Conservation (phyloP, 2,797 vertebrate genomes). For the Gambelia wislizenii region DNA sequence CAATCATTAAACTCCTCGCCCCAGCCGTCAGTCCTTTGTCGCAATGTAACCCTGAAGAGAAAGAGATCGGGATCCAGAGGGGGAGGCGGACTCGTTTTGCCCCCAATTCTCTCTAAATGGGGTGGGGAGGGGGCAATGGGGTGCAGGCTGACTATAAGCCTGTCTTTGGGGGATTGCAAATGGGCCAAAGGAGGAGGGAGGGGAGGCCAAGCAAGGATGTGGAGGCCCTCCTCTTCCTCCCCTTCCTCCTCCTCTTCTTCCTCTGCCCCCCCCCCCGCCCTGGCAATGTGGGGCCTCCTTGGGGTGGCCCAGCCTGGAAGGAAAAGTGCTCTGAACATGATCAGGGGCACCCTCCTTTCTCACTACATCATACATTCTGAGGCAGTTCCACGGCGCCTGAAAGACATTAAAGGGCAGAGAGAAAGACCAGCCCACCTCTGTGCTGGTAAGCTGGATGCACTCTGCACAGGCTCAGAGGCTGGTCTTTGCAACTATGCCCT, state of each 20-base stretch:
- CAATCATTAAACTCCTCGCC: background rate
- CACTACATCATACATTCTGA: background rate
- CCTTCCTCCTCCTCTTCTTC: background rate
- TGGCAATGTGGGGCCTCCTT: background rate
- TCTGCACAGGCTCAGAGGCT: background rate
- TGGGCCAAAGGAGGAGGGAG: background rate
- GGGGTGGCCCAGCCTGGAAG: background rate
- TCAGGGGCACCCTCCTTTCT: background rate
- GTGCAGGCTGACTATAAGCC: background rate
- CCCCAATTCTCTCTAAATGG: background rate
- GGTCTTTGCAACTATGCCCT: background rate
- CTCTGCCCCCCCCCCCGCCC: background rate
- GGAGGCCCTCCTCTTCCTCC: background rate
- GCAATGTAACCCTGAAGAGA: background rate
- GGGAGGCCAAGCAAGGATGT: too few relatives aligned
- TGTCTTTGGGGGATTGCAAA: background rate
- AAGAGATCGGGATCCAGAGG: background rate
- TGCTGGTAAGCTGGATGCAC: background rate
- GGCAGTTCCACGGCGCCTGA: background rate
- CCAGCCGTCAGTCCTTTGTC: background rate
- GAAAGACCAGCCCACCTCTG: too few relatives aligned
- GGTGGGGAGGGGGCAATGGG: background rate
- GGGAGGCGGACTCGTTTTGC: too few relatives aligned
- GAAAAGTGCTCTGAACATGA: background rate
- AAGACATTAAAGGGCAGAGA: background rate